Evolutionary conservation across 2,888 invertebrate genomes (phyloP).

Genomic region (Apamea epomidion): DNA sequence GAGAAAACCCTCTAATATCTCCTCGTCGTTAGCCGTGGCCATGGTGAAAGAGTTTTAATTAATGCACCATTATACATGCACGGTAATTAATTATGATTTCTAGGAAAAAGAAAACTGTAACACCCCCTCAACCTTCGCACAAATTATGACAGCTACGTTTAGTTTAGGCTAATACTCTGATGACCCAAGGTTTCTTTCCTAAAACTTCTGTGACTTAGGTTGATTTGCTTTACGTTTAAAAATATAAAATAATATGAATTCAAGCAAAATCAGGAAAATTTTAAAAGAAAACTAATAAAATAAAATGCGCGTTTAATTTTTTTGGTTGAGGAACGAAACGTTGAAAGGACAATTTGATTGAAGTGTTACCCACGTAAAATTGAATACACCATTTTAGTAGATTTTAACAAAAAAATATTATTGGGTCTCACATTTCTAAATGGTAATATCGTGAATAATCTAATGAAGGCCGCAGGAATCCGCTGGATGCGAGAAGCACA

Average conservation of each 20-base stretch:
- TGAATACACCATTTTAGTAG: neutral
- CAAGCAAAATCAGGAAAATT: too few species aligned
- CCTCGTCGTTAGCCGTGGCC: constrained; percentile 88
- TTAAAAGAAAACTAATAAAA: neutral
- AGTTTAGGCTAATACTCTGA: constrained; percentile 28
- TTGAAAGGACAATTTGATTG: constrained; percentile 3
- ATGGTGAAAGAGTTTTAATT: constrained; percentile 72
- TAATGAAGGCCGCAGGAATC: too few species aligned
- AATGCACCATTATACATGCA: constrained; percentile 50
- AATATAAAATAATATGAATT: neutral
- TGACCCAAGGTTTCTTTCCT: neutral
- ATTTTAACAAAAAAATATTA: neutral
- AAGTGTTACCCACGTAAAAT: constrained; percentile 4
- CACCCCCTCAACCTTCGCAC: constrained; percentile 59
- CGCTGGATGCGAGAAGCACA: too few species aligned
- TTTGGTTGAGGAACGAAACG: constrained; percentile 16
- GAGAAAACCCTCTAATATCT: constrained; percentile 97
- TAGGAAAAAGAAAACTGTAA: constrained; percentile 42
- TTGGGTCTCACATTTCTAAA: neutral
- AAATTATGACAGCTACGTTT: constrained; percentile 57
- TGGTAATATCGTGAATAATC: neutral
- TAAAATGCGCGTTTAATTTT: neutral
- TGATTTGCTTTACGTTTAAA: neutral
- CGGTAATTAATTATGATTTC: constrained; percentile 47
- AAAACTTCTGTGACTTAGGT: neutral